These are phyloP conservation scores for Rhinogobius similis DNA, from an alignment of 2,113 vertebrate genomes.

Conservation along the genomic window DNA sequence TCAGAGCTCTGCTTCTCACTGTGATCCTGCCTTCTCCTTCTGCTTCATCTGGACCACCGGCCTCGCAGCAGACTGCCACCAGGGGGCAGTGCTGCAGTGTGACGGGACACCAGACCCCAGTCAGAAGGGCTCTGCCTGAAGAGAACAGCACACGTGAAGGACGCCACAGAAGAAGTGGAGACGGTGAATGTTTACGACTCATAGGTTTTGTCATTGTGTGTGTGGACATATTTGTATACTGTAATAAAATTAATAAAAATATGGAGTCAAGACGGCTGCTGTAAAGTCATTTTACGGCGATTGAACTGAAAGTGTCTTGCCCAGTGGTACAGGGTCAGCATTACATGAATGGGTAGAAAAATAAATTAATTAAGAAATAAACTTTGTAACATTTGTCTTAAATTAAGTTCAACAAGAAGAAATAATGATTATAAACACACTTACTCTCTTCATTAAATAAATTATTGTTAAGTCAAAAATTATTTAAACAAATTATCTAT, in stretches of 20 bases:
- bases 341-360: no score
- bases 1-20: constrained; percentile 87
- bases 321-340: no score
- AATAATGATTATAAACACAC: no score
- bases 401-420: no score
- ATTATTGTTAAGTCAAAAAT: no score
- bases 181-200: constrained; percentile 73
- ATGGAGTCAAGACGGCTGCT: constrained; percentile 36
- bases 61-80: constrained; percentile 14
- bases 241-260: constrained; percentile 87
- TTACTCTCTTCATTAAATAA: no score
- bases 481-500: no score
- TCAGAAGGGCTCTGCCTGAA: constrained; percentile 31
- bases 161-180: constrained; percentile 38
- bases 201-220: constrained; percentile 73
- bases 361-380: no score
- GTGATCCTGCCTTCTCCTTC: constrained; percentile 80
- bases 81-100: not conserved
- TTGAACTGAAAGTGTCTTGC: not conserved
- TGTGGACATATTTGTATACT: constrained; percentile 88
- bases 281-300: constrained; percentile 31
- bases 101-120: constrained; percentile 11
- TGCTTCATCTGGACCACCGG: constrained; percentile 62
- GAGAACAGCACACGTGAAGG: constrained; percentile 53
- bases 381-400: no score